These are phyloP conservation scores for Melipona beecheii DNA, from an alignment of 2,888 invertebrate species.

Conservation along the genomic window DNA sequence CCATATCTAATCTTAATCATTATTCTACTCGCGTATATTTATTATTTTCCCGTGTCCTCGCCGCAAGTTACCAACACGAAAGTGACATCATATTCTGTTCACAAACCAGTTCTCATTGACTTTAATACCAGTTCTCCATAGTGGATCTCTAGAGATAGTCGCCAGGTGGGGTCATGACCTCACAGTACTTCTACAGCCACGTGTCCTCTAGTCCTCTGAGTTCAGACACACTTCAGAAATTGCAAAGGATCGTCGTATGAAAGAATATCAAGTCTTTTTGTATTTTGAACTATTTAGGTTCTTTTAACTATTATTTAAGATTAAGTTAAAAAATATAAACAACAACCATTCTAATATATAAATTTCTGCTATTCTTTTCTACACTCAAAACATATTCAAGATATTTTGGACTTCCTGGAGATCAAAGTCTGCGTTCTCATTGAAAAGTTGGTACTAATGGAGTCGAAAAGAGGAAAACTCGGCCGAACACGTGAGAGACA, in stretches of 20 bases:
- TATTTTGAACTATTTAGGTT: neutral
- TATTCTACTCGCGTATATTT: conserved; percentile 47
- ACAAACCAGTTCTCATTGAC: conserved; percentile 76
- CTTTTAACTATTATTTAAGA: too few relatives aligned
- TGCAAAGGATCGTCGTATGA: neutral
- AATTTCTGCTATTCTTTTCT: too few relatives aligned
- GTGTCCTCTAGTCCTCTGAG: neutral
- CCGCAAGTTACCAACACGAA: conserved; percentile 54
- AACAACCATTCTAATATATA: too few relatives aligned
- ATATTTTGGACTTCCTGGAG: too few relatives aligned
- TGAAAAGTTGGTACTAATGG: conserved; percentile 4
- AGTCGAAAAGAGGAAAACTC: conserved; percentile 38
- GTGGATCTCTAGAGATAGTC: conserved; percentile 27
- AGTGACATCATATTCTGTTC: conserved; percentile 74
- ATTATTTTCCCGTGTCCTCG: conserved; percentile 44
- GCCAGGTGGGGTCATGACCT: conserved; percentile 56
- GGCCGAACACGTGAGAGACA: conserved; percentile 58
- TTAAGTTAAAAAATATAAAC: too few relatives aligned
- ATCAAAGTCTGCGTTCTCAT: neutral
- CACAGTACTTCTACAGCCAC: conserved; percentile 29
- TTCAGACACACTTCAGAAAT: neutral
- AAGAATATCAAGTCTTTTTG: neutral
- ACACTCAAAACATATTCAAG: too few relatives aligned
- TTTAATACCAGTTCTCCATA: conserved; percentile 72
- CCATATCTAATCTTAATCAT: conserved; percentile 42